Base-by-base conservation (phyloP, 2,113 vertebrate species). In the Tachysurus fulvidraco region DNA sequence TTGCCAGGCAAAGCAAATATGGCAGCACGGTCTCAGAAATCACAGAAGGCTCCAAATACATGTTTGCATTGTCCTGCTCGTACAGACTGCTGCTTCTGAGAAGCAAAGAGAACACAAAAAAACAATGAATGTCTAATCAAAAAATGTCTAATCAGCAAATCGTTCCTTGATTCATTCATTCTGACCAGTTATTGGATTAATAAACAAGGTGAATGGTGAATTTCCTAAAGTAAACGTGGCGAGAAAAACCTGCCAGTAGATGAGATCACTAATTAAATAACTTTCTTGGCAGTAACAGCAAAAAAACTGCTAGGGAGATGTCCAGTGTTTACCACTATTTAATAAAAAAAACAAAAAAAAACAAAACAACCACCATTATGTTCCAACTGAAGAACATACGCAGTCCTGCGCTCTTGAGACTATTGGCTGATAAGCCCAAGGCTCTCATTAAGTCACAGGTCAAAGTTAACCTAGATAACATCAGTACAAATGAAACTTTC, bases 51-150 rank as follows among this genome's bases (percentile, higher is more conserved):
- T 98, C 97, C 0, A 95, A 94, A 92, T 96, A 97, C 89, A 97
- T 91, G 0, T 97, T 97, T 65, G 94, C 94, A 21, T 96, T 95
- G 0, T 98, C 97, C 89, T 96, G 96, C 85, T 96, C 96, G 85
- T 97, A 97, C 74, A 97, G 91, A 83, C 91, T 95, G 88, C 87
- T 10, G 2, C 89, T 87, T 91, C 97, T 97, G 91, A 25, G 55
- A 28, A 25, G 83, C 57, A 36, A 36, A 36, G 36, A 60, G 16
- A 17, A 36, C 41, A 30, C 41, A 80, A n/a, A 54, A 71, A 23
- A 78, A 83, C 52, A n/a, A n/a, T n/a, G n/a, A n/a, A n/a, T n/a
- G n/a, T n/a, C n/a, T n/a, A n/a, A n/a, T n/a, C n/a, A n/a, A n/a
- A n/a, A n/a, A n/a, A n/a, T n/a, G 36, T 54, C 1, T 28, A 21